These are phyloP conservation scores for Procavia capensis DNA, from an alignment of 2,113 vertebrate species.

Conservation along the genomic window DNA sequence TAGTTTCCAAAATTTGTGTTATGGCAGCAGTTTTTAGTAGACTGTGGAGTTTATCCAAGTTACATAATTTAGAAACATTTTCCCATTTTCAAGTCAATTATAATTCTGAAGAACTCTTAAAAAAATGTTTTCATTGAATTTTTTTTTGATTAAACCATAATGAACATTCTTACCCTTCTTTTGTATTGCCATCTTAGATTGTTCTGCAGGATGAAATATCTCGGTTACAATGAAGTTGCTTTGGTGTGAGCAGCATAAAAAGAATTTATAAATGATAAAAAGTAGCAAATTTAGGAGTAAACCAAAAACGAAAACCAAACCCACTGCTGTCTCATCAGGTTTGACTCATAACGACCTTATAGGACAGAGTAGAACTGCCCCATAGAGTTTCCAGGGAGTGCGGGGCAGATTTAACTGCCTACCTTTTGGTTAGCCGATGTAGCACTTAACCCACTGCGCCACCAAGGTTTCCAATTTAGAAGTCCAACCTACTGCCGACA, in stretches of 20 bases:
- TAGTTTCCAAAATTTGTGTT: conserved; percentile 31
- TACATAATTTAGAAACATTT: background rate
- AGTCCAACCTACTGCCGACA: background rate
- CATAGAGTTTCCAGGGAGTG: too few species aligned
- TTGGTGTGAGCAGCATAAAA: conserved; percentile 8
- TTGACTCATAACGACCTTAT: too few species aligned
- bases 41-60: conserved; percentile 37
- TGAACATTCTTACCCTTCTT: background rate
- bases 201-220: background rate
- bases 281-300: background rate
- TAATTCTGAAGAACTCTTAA: conserved; percentile 21
- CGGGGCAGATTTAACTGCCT: too few species aligned
- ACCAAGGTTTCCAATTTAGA: background rate
- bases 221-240: conserved; percentile 37
- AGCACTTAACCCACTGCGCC: too few species aligned
- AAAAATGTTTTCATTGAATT: conserved; percentile 36
- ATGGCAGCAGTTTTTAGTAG: conserved; percentile 24
- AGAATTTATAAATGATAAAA: conserved; percentile 2
- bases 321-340: too few species aligned
- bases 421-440: too few species aligned
- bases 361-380: too few species aligned
- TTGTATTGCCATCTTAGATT: background rate
- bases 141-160: background rate
- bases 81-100: conserved; percentile 30
- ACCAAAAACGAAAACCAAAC: too few species aligned